Base-by-base conservation (phyloP, 2,888 invertebrate genomes). In the Parnassius smintheus region DNA sequence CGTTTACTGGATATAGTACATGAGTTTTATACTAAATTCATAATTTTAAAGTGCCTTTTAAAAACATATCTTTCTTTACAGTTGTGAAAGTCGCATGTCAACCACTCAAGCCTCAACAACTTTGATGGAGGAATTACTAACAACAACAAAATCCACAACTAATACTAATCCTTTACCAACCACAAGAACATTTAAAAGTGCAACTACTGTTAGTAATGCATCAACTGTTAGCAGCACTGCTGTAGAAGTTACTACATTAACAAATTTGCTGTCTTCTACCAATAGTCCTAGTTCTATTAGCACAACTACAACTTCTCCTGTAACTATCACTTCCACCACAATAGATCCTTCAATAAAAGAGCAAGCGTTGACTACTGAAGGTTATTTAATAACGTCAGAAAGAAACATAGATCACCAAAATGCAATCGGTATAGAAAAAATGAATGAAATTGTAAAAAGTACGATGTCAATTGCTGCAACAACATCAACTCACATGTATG, bases 41-140 rank as follows among this genome's bases (percentile, higher is more conserved):
- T 9, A 12, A 25, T 22, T 12, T 13, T 13, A 4, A 46, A 59
- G 9, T 25, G n/a, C 7, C 9, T 45, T 25, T 46, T 46, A 46
- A 56, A 56, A 45, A n/a, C 4, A 11, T 46, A 12, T 46, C 44
- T 44, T 70, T 68, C 46, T 74, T 90, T 87, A 18, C 90, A 91
- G 90, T 78, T 91, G 91, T 76, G 84, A 87, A 75, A 74, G 74
- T 71, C 80, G 83, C 83, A 83, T 85, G 78, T 73, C 81, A 61
- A 75, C 82, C 55, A 77, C 80, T 55, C 80, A 81, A 67, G 74
- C 82, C 63, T 72, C 83, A 67, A 76, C 81, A 22, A 80, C 78
- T 68, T 73, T 73, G 70, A 73, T 78, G 72, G 83, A 81, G 76
- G 84, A 85, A 74, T 67, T 81, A 82, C 83, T 91, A 88, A 88